Evolutionary conservation across 2,888 invertebrate species (phyloP).

Genomic region (Nemurella pictetii): DNA sequence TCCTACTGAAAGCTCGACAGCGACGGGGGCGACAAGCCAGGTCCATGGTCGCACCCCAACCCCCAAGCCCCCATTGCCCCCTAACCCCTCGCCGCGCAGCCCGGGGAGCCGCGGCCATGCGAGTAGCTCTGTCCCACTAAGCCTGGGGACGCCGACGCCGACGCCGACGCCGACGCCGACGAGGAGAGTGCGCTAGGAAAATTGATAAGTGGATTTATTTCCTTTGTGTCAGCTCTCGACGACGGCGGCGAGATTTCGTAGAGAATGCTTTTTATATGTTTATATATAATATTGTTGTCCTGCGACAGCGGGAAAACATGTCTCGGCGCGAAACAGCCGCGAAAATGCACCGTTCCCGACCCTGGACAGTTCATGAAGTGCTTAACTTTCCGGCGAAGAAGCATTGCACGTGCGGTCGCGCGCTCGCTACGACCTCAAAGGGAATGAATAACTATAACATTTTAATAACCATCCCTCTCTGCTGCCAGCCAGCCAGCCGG

Average conservation of each 20-base stretch:
- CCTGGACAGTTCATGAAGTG: no score
- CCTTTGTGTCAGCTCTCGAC: neutral
- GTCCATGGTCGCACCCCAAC: neutral
- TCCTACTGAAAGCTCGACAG: neutral
- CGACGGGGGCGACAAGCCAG: neutral
- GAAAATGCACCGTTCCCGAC: neutral
- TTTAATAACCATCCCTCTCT: neutral
- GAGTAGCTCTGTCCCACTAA: slow-evolving; percentile 1
- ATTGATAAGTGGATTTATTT: slow-evolving; percentile 26
- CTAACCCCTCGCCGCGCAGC: no score
- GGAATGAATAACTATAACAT: neutral
- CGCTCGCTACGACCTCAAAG: neutral
- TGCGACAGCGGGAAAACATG: no score
- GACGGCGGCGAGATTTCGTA: neutral
- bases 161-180: neutral
- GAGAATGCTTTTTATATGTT: neutral
- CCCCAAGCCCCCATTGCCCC: no score
- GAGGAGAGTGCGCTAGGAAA: neutral
- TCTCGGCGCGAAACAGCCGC: neutral
- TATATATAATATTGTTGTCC: no score
- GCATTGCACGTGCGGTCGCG: no score
- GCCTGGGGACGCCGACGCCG: neutral
- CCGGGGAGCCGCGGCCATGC: neutral
- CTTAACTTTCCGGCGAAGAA: no score
- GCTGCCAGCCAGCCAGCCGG: neutral